phyloP scores from a whole-genome alignment of 2,888 invertebrate genomes.

The Hirtodrosophila cameraria region DNA sequence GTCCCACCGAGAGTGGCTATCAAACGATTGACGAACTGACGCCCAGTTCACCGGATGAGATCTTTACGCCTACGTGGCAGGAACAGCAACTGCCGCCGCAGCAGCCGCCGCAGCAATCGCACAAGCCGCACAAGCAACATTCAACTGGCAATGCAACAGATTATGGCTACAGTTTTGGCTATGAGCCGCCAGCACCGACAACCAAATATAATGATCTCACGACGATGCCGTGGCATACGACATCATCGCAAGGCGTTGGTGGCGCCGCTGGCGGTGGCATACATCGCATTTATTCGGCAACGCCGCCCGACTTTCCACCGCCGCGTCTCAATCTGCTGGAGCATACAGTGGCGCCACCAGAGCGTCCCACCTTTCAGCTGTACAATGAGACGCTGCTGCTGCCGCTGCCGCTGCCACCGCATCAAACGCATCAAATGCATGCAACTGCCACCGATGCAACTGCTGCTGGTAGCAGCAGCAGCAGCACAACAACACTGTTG shows the following conservation, averaged over 20 bases:
- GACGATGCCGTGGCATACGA: conserved; percentile 68
- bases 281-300: conserved; percentile 64
- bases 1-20: conserved; percentile 77
- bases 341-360: conserved; percentile 71
- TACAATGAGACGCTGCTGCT: conserved; percentile 63
- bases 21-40: conserved; percentile 79
- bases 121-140: conserved; percentile 66
- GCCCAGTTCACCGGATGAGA: conserved; percentile 74
- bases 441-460: conserved; percentile 52
- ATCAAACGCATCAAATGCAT: conserved; percentile 46
- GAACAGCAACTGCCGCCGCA: conserved; percentile 54
- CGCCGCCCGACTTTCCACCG: conserved; percentile 78
- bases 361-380: conserved; percentile 65
- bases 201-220: conserved; percentile 60
- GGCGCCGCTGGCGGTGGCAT: conserved; percentile 18
- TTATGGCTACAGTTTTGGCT: conserved; percentile 37
- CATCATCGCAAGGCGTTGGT: conserved; percentile 8
- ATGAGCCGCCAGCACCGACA: conserved; percentile 54
- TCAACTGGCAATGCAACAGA: conserved; percentile 59
- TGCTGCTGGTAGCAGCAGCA: neutral
- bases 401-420: conserved; percentile 24
- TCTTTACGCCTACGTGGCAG: conserved; percentile 74
- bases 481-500: conserved; percentile 24
- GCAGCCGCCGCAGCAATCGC: conserved; percentile 5
- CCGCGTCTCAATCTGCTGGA: conserved; percentile 69